These are phyloP conservation scores for Drosophila mimica DNA, from an alignment of 2,888 invertebrate genomes.

Conservation along the genomic window DNA sequence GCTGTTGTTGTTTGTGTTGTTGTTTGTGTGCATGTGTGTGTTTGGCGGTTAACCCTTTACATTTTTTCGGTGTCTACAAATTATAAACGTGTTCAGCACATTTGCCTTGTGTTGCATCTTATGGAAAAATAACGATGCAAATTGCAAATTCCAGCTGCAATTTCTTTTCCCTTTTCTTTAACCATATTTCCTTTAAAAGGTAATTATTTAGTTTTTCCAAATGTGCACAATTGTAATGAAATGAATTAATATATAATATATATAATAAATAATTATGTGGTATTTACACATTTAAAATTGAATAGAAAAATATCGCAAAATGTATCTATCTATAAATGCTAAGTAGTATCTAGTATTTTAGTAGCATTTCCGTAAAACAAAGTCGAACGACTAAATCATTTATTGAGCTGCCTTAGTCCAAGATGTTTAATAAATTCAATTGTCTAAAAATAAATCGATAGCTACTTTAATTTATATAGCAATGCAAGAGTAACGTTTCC, in stretches of 20 bases:
- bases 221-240: not conserved
- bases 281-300: not conserved
- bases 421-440: not conserved
- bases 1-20: constrained; percentile 11
- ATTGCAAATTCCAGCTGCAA: constrained; percentile 3
- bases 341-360: not conserved
- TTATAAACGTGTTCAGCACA: constrained; percentile 62
- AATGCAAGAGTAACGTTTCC: not conserved
- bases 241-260: not conserved
- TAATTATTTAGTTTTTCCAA: not conserved
- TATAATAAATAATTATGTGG: too few species aligned
- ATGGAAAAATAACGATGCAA: constrained; percentile 5
- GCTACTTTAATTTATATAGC: not conserved
- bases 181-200: not conserved
- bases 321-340: not conserved
- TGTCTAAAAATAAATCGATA: not conserved
- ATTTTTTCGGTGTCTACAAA: constrained; percentile 51
- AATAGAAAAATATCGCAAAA: not conserved
- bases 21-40: constrained; percentile 50
- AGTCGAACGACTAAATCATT: not conserved
- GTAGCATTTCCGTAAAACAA: not conserved
- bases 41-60: constrained; percentile 67
- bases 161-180: not conserved
- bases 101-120: constrained; percentile 17
- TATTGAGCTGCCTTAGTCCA: not conserved